Evolutionary conservation across 2,888 invertebrate genomes (phyloP).

Genomic region (Dynastes hyllus): DNA sequence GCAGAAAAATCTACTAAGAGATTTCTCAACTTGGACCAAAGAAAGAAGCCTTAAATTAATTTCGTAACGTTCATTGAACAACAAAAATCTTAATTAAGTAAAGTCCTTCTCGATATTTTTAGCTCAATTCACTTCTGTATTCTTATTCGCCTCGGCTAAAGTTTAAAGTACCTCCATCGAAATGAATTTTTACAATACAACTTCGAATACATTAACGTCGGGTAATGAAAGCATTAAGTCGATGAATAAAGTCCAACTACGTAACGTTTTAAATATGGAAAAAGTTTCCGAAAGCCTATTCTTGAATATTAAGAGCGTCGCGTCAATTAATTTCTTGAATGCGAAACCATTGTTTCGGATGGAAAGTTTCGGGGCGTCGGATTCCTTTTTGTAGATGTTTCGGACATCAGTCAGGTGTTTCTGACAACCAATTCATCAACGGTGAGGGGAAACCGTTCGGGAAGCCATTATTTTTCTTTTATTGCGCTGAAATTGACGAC

Average conservation of each 20-base stretch:
- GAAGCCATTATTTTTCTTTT: conserved; percentile 43
- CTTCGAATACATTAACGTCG: conserved; percentile 14
- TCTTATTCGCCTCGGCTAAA: neutral
- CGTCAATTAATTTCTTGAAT: conserved; percentile 30
- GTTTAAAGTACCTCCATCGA: neutral
- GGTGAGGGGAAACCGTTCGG: conserved; percentile 23
- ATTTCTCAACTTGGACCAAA: neutral
- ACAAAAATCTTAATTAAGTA: neutral
- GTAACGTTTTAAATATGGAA: neutral
- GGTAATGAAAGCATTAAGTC: neutral
- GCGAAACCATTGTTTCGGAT: conserved; percentile 23
- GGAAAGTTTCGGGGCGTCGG: neutral
- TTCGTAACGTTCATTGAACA: neutral
- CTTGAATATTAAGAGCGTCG: conserved; percentile 11
- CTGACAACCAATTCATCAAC: conserved; percentile 42
- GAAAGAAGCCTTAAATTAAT: neutral
- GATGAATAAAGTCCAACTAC: neutral
- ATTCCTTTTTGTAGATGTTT: conserved; percentile 11
- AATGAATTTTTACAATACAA: conserved; percentile 5
- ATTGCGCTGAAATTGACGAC: conserved; percentile 44
- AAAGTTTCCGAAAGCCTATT: conserved; percentile 16
- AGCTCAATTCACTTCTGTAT: neutral
- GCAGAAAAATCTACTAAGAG: neutral
- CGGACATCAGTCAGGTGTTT: conserved; percentile 38
- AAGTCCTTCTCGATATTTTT: neutral